Evolutionary conservation across 2,113 vertebrate species (phyloP).

Genomic region (Genyomyrus donnyi): DNA sequence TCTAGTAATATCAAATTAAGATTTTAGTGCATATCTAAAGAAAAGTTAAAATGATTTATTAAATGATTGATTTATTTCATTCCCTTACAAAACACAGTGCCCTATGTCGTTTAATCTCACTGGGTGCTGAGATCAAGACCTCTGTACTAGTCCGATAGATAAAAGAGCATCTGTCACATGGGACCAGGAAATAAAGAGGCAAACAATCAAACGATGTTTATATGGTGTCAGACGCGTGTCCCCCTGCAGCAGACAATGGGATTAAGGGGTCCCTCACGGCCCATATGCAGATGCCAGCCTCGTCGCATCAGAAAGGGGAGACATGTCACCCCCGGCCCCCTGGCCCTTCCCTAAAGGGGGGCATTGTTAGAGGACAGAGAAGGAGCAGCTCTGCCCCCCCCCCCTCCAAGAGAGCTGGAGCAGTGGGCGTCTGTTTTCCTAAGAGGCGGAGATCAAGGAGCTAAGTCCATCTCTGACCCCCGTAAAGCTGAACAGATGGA

Average conservation of each 20-base stretch:
- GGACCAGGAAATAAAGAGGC: slow-evolving; percentile 50
- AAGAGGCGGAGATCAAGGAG: slow-evolving; percentile 62
- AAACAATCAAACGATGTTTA: slow-evolving; percentile 73
- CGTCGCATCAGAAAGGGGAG: slow-evolving; percentile 75
- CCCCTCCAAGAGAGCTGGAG: slow-evolving; percentile 50
- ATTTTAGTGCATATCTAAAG: background rate
- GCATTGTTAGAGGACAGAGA: slow-evolving; percentile 78
- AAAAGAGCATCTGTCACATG: slow-evolving; percentile 70
- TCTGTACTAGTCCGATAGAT: slow-evolving; percentile 55
- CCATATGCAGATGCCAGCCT: slow-evolving; percentile 68
- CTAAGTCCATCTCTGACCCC: slow-evolving; percentile 53
- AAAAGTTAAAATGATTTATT: background rate
- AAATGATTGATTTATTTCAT: background rate
- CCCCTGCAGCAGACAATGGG: slow-evolving; percentile 66
- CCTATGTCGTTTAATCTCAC: slow-evolving; percentile 45
- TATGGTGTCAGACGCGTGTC: slow-evolving; percentile 58
- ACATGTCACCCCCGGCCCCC: slow-evolving; percentile 40
- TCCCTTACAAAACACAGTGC: background rate
- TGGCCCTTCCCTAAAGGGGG: slow-evolving; percentile 53
- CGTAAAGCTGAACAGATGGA: slow-evolving; percentile 72
- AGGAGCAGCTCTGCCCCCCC: slow-evolving; percentile 73
- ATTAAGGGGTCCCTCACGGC: slow-evolving; percentile 72
- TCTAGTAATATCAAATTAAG: background rate
- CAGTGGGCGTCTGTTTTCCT: slow-evolving; percentile 70
- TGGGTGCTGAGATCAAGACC: slow-evolving; percentile 39